Evolutionary conservation across 2,113 vertebrate species (phyloP).

Genomic region (Tragulus kanchil): DNA sequence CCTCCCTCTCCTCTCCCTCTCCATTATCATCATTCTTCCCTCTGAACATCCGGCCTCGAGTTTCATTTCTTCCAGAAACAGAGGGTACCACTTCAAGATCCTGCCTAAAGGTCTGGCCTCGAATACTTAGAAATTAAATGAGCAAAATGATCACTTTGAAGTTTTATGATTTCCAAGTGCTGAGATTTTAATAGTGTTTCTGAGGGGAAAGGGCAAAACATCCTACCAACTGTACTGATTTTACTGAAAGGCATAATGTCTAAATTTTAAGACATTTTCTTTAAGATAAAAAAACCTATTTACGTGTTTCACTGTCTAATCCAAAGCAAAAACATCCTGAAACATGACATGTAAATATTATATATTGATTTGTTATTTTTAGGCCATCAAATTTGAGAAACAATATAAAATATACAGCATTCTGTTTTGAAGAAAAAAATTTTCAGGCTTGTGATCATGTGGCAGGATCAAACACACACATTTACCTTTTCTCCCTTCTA

Average conservation of each 20-base stretch:
- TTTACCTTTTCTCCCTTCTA: not conserved
- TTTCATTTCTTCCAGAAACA: not conserved
- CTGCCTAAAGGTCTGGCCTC: not conserved
- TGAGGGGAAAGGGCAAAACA: not conserved
- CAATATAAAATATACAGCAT: not conserved
- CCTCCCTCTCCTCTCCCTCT: not conserved
- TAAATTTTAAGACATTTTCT: constrained; percentile 19
- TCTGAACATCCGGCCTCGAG: not conserved
- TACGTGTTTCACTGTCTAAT: not conserved
- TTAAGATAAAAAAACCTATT: constrained; percentile 2
- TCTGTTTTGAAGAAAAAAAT: not conserved
- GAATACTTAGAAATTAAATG: not conserved
- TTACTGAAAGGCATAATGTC: not conserved
- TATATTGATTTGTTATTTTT: constrained; percentile 35
- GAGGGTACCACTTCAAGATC: not conserved
- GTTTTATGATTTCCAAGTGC: constrained; percentile 7
- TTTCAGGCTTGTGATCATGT: not conserved
- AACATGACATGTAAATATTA: not conserved
- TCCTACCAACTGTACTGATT: constrained; percentile 33
- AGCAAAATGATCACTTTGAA: constrained; percentile 19
- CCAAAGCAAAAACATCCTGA: constrained; percentile 1
- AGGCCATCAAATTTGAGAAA: not conserved
- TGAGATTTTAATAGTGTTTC: not conserved
- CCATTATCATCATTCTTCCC: not conserved
- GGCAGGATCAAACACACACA: not conserved